Percentiles rank a stretch among this genome's conserved stretches.
phyloP scores from a whole-genome alignment of 2,888 invertebrate species.

The Timema cristinae region DNA sequence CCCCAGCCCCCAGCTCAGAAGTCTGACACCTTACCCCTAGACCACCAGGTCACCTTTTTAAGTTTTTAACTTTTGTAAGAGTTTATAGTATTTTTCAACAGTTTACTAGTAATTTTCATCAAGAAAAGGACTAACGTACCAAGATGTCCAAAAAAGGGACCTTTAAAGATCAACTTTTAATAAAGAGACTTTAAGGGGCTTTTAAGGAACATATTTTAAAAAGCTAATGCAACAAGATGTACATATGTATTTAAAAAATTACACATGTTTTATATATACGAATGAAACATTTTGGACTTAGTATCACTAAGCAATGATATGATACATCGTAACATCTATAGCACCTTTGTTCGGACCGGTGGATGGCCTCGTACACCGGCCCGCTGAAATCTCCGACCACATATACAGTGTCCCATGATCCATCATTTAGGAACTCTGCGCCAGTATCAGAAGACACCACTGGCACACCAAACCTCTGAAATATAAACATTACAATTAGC shows the following conservation, averaged over 20 bases:
- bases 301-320: neutral
- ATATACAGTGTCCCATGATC: slow-evolving; percentile 62
- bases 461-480: slow-evolving; percentile 55
- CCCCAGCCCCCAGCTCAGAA: too few relatives aligned
- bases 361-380: slow-evolving; percentile 63
- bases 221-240: neutral
- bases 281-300: neutral
- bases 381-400: slow-evolving; percentile 71
- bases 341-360: slow-evolving; percentile 59
- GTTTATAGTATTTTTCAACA: too few relatives aligned
- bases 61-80: too few relatives aligned
- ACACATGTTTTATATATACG: too few relatives aligned
- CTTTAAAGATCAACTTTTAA: too few relatives aligned
- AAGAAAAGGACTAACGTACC: too few relatives aligned
- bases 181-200: too few relatives aligned
- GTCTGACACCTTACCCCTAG: too few relatives aligned
- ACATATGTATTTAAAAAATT: neutral
- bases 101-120: too few relatives aligned
- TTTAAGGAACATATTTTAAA: too few relatives aligned
- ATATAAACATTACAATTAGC: neutral
- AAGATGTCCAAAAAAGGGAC: too few relatives aligned
- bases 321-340: neutral
- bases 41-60: too few relatives aligned
- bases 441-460: slow-evolving; percentile 60
- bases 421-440: slow-evolving; percentile 55